Conservation (phyloP, 2,888 invertebrate species). For the Nephrotoma guestfalica region DNA sequence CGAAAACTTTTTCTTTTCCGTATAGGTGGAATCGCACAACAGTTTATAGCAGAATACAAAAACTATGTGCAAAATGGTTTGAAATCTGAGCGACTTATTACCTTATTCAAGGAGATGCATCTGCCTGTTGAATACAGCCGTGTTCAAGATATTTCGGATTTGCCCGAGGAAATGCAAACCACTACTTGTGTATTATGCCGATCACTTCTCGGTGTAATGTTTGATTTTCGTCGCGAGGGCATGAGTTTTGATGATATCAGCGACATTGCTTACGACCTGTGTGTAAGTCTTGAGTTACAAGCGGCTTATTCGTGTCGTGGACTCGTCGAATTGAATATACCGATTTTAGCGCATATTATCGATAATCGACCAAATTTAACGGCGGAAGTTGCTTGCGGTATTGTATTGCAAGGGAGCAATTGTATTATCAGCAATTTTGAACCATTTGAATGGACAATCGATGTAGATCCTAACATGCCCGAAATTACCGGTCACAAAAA, state of each 20-base stretch:
- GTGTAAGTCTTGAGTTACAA: constrained; percentile 46
- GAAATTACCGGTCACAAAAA: constrained; percentile 9
- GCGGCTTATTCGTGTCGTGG: constrained; percentile 44
- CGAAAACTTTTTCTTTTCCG: not conserved
- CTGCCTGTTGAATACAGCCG: not conserved
- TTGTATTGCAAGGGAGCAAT: constrained; percentile 21
- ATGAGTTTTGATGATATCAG: constrained; percentile 33
- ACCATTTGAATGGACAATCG: constrained; percentile 22
- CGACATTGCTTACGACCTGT: constrained; percentile 34
- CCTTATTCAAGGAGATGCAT: not conserved
- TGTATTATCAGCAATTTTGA: constrained; percentile 18
- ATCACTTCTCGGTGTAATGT: constrained; percentile 18
- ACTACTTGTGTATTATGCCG: constrained; percentile 23
- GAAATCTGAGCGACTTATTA: not conserved
- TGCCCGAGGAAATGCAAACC: constrained; percentile 18
- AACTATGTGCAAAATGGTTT: not conserved
- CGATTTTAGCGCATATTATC: constrained; percentile 37
- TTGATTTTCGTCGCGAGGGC: constrained; percentile 34
- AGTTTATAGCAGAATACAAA: not conserved
- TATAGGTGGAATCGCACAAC: not conserved
- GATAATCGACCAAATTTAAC: constrained; percentile 37
- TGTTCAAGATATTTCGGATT: constrained; percentile 17
- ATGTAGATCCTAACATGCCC: constrained; percentile 13
- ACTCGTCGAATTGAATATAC: constrained; percentile 6
- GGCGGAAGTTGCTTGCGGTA: constrained; percentile 30